These are phyloP conservation scores for Dendropsophus ebraccatus DNA, from an alignment of 2,113 vertebrate species.

Conservation along the genomic window DNA sequence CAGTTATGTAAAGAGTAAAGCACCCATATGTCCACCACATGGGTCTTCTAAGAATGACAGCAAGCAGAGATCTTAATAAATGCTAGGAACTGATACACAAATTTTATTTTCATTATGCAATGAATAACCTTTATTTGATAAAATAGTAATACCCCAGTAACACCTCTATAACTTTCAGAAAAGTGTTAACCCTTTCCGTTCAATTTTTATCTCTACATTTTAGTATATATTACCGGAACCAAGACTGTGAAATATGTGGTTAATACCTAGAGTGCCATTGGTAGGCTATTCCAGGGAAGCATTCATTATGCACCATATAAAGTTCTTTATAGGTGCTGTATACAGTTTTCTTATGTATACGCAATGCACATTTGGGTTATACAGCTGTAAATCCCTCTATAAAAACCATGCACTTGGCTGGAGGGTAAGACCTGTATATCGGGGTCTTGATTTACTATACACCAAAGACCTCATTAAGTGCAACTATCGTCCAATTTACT, in stretches of 20 bases:
- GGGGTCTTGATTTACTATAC: constrained; percentile 17
- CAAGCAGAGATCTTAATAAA: too few relatives aligned
- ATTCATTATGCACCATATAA: neutral
- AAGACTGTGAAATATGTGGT: constrained; percentile 19
- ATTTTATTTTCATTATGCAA: too few relatives aligned
- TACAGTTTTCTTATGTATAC: neutral
- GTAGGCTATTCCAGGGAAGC: neutral
- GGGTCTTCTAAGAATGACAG: too few relatives aligned
- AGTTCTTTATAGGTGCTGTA: neutral
- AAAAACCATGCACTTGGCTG: neutral
- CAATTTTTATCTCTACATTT: neutral
- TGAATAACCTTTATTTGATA: neutral
- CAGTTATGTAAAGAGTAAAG: too few relatives aligned
- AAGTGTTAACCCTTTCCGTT: neutral
- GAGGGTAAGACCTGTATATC: neutral
- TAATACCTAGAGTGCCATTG: neutral
- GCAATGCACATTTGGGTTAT: neutral
- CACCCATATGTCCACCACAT: too few relatives aligned
- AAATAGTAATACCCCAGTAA: neutral
- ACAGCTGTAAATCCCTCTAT: neutral
- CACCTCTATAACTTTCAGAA: neutral
- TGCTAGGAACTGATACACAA: too few relatives aligned
- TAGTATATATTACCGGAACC: neutral
- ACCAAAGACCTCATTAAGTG: constrained; percentile 19
- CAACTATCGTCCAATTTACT: neutral